A percentile compares a stretch with the other conserved stretches of the same genome.
Conservation (phyloP, 35 echinoderm and acorn worm species). For the Heliocidaris tuberculata region DNA sequence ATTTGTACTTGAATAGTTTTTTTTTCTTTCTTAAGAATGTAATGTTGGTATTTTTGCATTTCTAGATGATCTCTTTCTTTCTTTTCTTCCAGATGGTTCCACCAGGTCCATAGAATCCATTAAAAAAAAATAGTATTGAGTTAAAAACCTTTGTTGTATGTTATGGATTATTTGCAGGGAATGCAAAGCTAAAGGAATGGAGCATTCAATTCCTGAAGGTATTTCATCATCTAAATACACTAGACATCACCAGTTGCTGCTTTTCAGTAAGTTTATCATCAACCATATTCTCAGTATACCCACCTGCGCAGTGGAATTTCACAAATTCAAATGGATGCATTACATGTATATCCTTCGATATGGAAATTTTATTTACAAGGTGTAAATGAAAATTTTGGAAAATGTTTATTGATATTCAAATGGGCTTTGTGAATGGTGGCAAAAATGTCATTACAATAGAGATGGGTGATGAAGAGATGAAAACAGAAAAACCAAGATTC, state of each 20-base stretch:
- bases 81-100: no score
- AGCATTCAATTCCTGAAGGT: neutral
- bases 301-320: neutral
- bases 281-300: neutral
- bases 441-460: neutral
- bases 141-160: neutral
- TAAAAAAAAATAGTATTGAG: no score
- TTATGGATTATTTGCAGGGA: neutral
- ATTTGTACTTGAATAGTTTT: no score
- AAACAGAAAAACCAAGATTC: no score
- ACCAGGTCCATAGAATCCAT: no score
- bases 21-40: no score
- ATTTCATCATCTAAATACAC: neutral
- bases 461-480: no score
- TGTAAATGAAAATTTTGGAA: no score
- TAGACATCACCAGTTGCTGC: conserved; percentile 9
- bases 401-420: neutral
- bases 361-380: neutral
- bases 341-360: neutral
- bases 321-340: neutral
- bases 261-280: neutral
- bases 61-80: no score
- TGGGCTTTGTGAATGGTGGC: neutral
- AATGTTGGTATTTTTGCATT: no score
- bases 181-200: neutral